Conservation (phyloP, 2,888 invertebrate species). For the Cotesia congregata region DNA sequence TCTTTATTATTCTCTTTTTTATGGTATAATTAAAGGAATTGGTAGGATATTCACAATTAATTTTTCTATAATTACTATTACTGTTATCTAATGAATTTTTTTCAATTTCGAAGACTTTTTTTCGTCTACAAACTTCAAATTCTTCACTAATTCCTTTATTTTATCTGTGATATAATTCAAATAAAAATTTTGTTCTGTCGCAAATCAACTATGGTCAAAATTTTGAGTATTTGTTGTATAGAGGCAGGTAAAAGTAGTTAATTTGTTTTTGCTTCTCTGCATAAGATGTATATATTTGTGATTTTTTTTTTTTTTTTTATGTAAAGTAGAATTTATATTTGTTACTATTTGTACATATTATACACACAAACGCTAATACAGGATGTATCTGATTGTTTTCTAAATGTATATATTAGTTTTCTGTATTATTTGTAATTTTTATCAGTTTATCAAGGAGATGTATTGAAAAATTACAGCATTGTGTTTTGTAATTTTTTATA, state of each 20-base stretch:
- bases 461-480: background rate
- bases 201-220: conserved; percentile 14
- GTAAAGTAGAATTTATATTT: conserved; percentile 32
- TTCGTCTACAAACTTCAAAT: background rate
- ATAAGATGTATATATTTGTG: background rate
- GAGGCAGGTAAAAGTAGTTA: conserved; percentile 36
- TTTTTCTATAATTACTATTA: no score
- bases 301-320: conserved; percentile 34
- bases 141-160: background rate
- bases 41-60: background rate
- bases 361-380: background rate
- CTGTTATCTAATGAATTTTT: no score
- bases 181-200: conserved; percentile 19
- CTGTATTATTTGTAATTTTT: background rate
- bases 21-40: background rate
- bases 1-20: background rate
- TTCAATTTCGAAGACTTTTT: no score
- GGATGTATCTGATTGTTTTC: conserved; percentile 3
- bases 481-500: no score
- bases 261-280: conserved; percentile 32
- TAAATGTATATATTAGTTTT: conserved; percentile 3
- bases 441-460: background rate
- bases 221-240: conserved; percentile 22
- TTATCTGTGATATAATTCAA: background rate
- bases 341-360: background rate